These are phyloP conservation scores for Periophthalmodon schlosseri DNA, from an alignment of 2,113 vertebrate species.

Conservation along the genomic window DNA sequence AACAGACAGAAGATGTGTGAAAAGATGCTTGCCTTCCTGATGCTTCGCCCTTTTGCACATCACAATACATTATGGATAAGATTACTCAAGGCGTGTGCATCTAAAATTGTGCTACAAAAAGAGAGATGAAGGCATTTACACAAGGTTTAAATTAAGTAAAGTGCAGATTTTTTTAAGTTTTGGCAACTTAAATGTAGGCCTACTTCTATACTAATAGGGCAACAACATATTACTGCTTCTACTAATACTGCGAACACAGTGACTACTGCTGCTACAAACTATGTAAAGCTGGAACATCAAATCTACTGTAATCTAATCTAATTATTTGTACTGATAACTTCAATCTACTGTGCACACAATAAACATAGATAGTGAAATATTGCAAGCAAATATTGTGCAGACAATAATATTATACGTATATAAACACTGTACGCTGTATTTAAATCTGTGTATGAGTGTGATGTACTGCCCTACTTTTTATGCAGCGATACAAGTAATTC, in stretches of 20 bases:
- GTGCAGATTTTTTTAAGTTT: no score
- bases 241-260: no score
- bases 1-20: slow-evolving; percentile 48
- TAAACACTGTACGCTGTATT: neutral
- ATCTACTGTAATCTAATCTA: neutral
- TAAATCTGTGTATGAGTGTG: neutral
- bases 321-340: neutral
- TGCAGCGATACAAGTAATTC: neutral
- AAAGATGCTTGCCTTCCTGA: no score
- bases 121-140: neutral
- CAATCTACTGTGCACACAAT: neutral
- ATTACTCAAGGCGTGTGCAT: neutral
- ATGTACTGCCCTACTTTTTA: neutral
- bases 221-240: no score
- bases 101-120: neutral
- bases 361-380: neutral
- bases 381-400: neutral
- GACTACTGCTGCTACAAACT: no score
- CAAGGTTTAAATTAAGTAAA: neutral
- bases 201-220: no score
- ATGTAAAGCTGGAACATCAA: neutral
- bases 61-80: neutral
- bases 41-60: neutral
- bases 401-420: neutral
- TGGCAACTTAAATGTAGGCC: no score